These are phyloP conservation scores for Leptobrachium leishanense DNA, from an alignment of 2,113 vertebrate species.

Conservation along the genomic window DNA sequence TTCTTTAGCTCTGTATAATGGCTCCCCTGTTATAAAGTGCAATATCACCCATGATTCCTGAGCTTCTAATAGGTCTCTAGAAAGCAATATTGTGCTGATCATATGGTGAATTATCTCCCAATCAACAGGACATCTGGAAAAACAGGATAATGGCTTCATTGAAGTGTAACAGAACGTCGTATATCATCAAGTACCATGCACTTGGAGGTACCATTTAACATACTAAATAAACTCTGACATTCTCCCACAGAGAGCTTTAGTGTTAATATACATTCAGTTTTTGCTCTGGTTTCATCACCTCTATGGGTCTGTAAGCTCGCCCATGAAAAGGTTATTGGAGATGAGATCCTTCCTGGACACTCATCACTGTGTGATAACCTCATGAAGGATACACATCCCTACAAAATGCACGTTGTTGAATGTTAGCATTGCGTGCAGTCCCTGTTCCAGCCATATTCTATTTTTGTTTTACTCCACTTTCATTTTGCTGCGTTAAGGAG, in stretches of 20 bases:
- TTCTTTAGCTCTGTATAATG: neutral
- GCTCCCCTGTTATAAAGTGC: neutral
- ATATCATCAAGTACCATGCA: conserved; percentile 37
- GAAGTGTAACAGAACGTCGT: conserved; percentile 7
- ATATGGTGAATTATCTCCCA: conserved; percentile 9
- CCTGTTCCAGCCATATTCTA: neutral
- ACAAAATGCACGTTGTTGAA: neutral
- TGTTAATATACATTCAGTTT: conserved; percentile 25
- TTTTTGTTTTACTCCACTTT: conserved; percentile 24
- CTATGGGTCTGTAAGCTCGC: conserved; percentile 7
- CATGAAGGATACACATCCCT: too few relatives aligned
- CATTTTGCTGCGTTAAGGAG: conserved; percentile 23
- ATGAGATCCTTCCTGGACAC: conserved; percentile 14
- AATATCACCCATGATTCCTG: neutral
- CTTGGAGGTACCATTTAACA: conserved; percentile 17
- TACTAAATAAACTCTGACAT: conserved; percentile 38
- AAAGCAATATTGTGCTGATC: conserved; percentile 18
- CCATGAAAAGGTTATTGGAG: conserved; percentile 17
- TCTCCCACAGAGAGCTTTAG: conserved; percentile 37
- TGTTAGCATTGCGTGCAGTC: conserved; percentile 25
- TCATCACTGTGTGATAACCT: conserved; percentile 5
- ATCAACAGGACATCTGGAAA: conserved; percentile 35
- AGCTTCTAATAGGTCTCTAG: neutral
- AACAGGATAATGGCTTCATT: conserved; percentile 21
- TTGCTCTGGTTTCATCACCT: conserved; percentile 29